Evolutionary conservation across 2,797 vertebrate species (phyloP).

Genomic region (Takifugu ocellatus): DNA sequence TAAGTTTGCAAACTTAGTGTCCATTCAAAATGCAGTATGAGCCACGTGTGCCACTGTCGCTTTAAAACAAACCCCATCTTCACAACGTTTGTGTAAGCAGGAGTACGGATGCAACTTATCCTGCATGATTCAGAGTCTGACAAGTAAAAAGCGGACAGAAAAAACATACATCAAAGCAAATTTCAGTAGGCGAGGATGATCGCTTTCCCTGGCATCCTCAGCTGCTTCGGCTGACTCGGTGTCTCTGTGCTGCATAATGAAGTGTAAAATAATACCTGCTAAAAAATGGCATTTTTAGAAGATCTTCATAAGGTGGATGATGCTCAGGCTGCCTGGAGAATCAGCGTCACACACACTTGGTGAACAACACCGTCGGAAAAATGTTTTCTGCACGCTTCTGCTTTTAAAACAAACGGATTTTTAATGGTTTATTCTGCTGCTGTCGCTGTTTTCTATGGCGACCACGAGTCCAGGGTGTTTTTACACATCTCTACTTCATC

Average conservation of each 20-base stretch:
- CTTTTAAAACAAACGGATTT: too few species aligned
- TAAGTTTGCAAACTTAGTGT: too few species aligned
- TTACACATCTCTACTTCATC: too few species aligned
- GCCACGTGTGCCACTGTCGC: slow-evolving; percentile 1
- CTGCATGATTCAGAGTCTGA: slow-evolving; percentile 30
- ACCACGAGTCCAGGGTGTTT: too few species aligned
- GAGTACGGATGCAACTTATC: not conserved
- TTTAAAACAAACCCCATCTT: slow-evolving; percentile 8
- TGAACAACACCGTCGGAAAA: too few species aligned
- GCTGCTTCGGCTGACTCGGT: slow-evolving; percentile 35
- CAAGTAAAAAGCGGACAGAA: slow-evolving; percentile 17
- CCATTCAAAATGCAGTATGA: not conserved
- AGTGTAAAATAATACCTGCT: slow-evolving; percentile 26
- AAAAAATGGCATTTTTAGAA: slow-evolving; percentile 2
- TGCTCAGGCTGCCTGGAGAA: slow-evolving; percentile 13
- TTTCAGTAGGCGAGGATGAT: slow-evolving; percentile 27
- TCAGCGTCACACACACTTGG: not conserved
- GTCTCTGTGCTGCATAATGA: slow-evolving; percentile 15
- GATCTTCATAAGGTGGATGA: not conserved
- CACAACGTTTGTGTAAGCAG: not conserved
- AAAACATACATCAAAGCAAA: slow-evolving; percentile 14
- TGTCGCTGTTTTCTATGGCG: too few species aligned
- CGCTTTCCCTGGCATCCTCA: slow-evolving; percentile 7
- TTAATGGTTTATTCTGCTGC: too few species aligned
- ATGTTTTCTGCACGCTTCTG: too few species aligned